Percentiles rank a stretch among this genome's conserved stretches.
Evolutionary conservation across 30 jellyfish, hydroid and myxozoan genomes (phyloP).

Genomic region (Hydractinia symbiolongicarpus): DNA sequence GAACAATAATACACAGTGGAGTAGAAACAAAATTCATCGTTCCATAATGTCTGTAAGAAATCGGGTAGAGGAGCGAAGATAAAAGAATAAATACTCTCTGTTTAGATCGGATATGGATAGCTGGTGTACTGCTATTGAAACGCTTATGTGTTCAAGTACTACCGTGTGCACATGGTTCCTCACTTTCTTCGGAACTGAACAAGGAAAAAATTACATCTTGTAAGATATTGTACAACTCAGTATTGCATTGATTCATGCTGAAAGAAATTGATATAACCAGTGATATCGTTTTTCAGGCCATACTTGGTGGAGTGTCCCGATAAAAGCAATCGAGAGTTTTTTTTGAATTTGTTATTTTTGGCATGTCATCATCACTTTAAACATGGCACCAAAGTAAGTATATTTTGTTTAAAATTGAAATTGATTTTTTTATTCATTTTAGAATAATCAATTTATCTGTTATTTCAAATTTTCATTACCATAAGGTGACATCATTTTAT

Average conservation of each 20-base stretch:
- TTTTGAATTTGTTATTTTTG: constrained; percentile 5
- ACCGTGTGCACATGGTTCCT: constrained; percentile 69
- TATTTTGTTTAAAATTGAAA: not conserved
- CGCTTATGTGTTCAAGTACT: constrained; percentile 44
- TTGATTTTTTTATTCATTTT: too few relatives aligned
- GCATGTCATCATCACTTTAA: constrained; percentile 17
- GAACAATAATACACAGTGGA: too few relatives aligned
- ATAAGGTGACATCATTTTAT: too few relatives aligned
- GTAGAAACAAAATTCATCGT: too few relatives aligned
- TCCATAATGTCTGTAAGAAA: too few relatives aligned
- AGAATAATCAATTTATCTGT: too few relatives aligned
- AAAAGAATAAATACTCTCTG: not conserved
- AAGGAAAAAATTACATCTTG: constrained; percentile 75
- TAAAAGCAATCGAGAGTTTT: constrained; percentile 18
- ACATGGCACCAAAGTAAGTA: not conserved
- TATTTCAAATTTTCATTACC: too few relatives aligned
- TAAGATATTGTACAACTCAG: not conserved
- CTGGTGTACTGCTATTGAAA: constrained; percentile 56
- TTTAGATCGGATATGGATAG: constrained; percentile 50
- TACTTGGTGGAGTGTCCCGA: constrained; percentile 59
- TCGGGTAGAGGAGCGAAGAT: too few relatives aligned
- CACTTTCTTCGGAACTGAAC: constrained; percentile 53
- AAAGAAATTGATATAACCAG: not conserved
- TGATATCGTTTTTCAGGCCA: constrained; percentile 45
- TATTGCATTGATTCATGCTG: not conserved